phyloP scores from a whole-genome alignment of 2,113 vertebrate genomes.

The Periophthalmodon schlosseri region DNA sequence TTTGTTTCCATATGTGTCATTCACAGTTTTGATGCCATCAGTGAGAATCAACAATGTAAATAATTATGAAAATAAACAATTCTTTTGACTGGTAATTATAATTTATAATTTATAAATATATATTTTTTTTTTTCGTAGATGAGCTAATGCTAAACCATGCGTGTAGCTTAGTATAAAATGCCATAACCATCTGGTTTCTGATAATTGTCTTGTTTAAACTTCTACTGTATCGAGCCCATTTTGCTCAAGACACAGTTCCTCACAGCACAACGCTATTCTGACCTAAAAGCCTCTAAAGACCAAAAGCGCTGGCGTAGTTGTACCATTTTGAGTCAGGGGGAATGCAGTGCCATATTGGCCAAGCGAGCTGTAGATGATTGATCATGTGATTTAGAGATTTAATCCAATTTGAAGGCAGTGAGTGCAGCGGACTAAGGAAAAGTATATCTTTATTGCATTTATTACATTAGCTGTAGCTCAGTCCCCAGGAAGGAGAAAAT shows the following conservation, averaged over 20 bases:
- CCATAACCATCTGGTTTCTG: no score
- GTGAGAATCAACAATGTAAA: no score
- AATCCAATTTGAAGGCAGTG: constrained; percentile 57
- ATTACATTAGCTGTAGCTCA: constrained; percentile 19
- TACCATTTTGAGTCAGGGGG: constrained; percentile 38
- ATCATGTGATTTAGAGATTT: constrained; percentile 63
- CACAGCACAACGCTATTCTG: neutral
- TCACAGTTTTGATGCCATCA: no score
- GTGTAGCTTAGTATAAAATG: no score
- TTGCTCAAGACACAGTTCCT: neutral
- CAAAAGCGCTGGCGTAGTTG: neutral
- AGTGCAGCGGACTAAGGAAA: constrained; percentile 24
- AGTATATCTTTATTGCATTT: constrained; percentile 37
- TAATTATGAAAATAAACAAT: no score
- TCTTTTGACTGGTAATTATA: no score
- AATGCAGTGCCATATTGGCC: constrained; percentile 50
- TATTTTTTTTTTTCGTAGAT: no score
- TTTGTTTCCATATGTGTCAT: no score
- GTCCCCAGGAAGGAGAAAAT: constrained; percentile 6
- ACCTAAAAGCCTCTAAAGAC: neutral
- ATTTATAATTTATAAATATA: no score
- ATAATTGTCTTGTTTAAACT: neutral
- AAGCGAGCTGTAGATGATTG: constrained; percentile 45
- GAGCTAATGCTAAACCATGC: no score
- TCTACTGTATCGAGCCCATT: neutral